Percentiles rank a stretch among this genome's conserved stretches.
Conservation (phyloP, 2,888 invertebrate species). For the Lasioglossum lativentre region DNA sequence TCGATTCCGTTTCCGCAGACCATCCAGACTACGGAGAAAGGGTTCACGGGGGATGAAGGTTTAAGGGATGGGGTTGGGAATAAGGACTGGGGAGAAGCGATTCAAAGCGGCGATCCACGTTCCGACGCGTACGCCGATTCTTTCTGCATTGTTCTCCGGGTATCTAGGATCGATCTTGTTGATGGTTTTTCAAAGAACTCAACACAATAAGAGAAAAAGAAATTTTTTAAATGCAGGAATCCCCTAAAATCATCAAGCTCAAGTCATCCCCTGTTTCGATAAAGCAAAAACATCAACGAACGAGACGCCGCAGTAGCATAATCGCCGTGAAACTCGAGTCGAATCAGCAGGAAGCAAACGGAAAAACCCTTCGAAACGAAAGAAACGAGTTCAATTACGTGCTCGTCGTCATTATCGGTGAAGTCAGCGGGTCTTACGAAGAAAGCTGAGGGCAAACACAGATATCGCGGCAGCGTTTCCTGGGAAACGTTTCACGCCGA, state of each 20-base stretch:
- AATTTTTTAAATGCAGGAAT: no score
- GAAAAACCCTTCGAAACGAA: conserved; percentile 6
- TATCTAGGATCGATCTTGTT: background rate
- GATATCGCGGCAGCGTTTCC: conserved; percentile 52
- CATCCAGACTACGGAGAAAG: background rate
- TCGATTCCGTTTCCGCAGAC: conserved; percentile 34
- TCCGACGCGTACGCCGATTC: background rate
- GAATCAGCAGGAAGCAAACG: background rate
- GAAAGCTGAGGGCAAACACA: conserved; percentile 49
- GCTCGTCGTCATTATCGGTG: conserved; percentile 51
- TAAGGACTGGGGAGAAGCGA: conserved; percentile 25
- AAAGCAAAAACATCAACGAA: background rate
- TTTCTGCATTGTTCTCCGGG: background rate
- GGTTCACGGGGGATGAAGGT: background rate
- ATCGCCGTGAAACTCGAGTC: background rate
- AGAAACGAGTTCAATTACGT: conserved; percentile 42
- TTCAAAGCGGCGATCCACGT: conserved; percentile 35
- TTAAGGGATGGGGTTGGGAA: background rate
- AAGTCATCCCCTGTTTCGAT: background rate
- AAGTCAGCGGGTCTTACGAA: conserved; percentile 54
- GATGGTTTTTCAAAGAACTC: background rate
- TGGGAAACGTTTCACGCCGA: conserved; percentile 14
- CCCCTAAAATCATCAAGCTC: background rate
- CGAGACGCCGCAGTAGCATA: background rate
- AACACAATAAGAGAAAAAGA: no score